These are phyloP conservation scores for Dermochelys coriacea DNA, from an alignment of 2,797 vertebrate genomes.

Conservation along the genomic window DNA sequence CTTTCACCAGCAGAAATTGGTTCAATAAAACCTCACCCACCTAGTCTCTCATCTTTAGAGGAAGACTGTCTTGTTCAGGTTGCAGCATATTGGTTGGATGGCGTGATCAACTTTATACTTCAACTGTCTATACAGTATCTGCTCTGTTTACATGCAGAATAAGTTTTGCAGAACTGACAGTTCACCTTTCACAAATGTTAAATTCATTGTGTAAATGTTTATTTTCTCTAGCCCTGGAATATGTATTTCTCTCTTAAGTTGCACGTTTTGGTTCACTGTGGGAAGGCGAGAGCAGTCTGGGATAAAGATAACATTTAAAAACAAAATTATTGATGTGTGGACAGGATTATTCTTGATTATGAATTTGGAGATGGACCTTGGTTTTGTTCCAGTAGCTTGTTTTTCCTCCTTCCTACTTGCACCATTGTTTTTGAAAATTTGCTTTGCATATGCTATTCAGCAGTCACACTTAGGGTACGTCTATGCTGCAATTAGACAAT, in stretches of 20 bases:
- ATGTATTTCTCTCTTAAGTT: background rate
- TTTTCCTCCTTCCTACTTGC: background rate
- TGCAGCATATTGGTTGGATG: background rate
- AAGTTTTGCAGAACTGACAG: background rate
- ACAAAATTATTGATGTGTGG: background rate
- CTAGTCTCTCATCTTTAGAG: background rate
- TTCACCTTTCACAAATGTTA: background rate
- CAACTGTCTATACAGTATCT: background rate
- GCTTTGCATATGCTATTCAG: background rate
- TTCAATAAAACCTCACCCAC: background rate
- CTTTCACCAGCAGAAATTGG: background rate
- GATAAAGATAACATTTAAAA: background rate
- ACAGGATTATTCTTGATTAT: background rate
- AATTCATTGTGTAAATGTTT: slow-evolving; percentile 23
- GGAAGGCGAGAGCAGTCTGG: background rate
- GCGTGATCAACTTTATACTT: background rate
- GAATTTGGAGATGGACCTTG: background rate
- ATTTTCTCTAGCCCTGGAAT: background rate
- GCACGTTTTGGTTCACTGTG: background rate
- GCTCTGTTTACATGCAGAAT: background rate
- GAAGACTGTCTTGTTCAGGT: background rate
- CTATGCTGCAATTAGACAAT: background rate
- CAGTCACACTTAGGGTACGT: background rate
- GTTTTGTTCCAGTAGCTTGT: background rate
- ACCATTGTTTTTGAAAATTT: background rate